Evolutionary conservation across 2,888 invertebrate species (phyloP).

Genomic region (Exocentrus adspersus): DNA sequence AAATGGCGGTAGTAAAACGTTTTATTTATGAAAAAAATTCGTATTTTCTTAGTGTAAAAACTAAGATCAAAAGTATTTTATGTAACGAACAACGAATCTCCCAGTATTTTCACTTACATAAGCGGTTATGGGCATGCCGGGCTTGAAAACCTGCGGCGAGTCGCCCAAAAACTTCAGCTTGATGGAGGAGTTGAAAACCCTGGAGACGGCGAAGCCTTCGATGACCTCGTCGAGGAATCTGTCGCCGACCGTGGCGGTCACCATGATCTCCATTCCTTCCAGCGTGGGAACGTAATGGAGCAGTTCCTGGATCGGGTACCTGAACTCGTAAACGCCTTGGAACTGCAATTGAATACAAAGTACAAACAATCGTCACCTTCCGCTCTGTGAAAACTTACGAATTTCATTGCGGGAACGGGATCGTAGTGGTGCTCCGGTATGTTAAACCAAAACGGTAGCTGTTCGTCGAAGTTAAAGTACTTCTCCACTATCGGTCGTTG

Average conservation of each 20-base stretch:
- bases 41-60: too few relatives aligned
- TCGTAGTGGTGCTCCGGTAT: slow-evolving; percentile 70
- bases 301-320: slow-evolving; percentile 85
- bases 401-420: slow-evolving; percentile 77
- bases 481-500: slow-evolving; percentile 67
- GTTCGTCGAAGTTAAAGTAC: slow-evolving; percentile 82
- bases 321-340: slow-evolving; percentile 88
- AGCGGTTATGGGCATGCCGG: slow-evolving; percentile 88
- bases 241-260: slow-evolving; percentile 89
- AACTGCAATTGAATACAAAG: slow-evolving; percentile 74
- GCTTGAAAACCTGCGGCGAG: slow-evolving; percentile 93
- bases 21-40: too few relatives aligned
- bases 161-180: slow-evolving; percentile 88
- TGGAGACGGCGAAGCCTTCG: slow-evolving; percentile 86
- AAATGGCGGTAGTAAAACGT: too few relatives aligned
- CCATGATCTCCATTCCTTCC: slow-evolving; percentile 82
- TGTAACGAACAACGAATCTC: too few relatives aligned
- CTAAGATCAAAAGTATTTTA: too few relatives aligned
- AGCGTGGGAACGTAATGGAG: slow-evolving; percentile 72
- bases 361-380: too few relatives aligned
- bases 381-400: too few relatives aligned
- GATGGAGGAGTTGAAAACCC: slow-evolving; percentile 89
- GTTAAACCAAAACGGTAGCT: slow-evolving; percentile 83
- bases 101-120: too few relatives aligned
- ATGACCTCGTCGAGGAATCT: slow-evolving; percentile 85